phyloP scores from a whole-genome alignment of 2,888 invertebrate species.

The Volucella zonaria region DNA sequence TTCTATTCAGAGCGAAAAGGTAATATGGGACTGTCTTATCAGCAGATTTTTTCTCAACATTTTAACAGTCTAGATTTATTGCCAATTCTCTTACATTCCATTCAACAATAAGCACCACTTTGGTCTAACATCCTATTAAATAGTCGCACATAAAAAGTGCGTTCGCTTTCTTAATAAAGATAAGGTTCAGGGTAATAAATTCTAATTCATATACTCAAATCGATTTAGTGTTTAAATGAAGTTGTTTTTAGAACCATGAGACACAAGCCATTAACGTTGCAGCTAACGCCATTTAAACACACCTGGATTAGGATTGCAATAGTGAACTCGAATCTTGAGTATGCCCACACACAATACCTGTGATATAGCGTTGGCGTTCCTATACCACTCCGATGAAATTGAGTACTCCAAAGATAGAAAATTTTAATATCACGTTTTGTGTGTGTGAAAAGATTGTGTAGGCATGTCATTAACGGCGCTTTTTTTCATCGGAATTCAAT shows the following conservation, averaged over 20 bases:
- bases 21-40: too few species aligned
- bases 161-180: too few species aligned
- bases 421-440: not conserved
- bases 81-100: too few species aligned
- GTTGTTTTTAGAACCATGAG: conserved; percentile 11
- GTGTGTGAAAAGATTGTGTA: conserved; percentile 6
- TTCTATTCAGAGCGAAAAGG: too few species aligned
- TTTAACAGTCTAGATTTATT: too few species aligned
- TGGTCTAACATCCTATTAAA: too few species aligned
- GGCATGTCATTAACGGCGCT: conserved; percentile 39
- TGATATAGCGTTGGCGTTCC: conserved; percentile 42
- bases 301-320: not conserved
- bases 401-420: not conserved
- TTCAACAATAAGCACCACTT: too few species aligned
- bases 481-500: conserved; percentile 33
- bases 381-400: conserved; percentile 12
- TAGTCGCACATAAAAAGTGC: too few species aligned
- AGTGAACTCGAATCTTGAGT: conserved; percentile 1
- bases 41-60: too few species aligned
- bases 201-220: not conserved
- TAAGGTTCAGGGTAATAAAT: not conserved
- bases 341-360: conserved; percentile 22
- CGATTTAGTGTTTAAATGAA: conserved; percentile 1
- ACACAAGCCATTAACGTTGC: conserved; percentile 1
- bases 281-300: conserved; percentile 16